These are phyloP conservation scores for Calypte anna DNA, from an alignment of 2,113 vertebrate genomes.

Conservation along the genomic window DNA sequence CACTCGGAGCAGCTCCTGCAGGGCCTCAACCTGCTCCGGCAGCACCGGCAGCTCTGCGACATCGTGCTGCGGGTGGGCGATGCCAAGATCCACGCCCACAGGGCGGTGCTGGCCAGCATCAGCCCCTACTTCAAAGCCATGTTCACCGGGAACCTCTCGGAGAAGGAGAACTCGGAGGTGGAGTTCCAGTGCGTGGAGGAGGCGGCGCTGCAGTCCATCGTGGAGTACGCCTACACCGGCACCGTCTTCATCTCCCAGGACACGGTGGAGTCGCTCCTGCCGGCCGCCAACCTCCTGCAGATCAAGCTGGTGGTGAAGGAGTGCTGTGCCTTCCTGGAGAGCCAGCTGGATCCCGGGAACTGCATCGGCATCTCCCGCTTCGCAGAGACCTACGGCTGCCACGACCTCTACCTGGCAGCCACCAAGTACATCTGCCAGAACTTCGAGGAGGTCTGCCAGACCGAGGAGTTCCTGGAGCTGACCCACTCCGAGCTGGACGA, in stretches of 20 bases:
- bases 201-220: conserved; percentile 92
- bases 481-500: conserved; percentile 92
- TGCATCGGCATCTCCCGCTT: conserved; percentile 98
- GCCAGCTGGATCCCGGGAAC: conserved; percentile 94
- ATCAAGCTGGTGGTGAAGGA: conserved; percentile 96
- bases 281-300: conserved; percentile 97
- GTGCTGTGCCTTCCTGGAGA: conserved; percentile 95
- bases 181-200: conserved; percentile 97
- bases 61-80: conserved; percentile 93
- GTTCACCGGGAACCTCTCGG: conserved; percentile 96
- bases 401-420: conserved; percentile 92
- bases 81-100: conserved; percentile 96
- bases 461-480: conserved; percentile 96
- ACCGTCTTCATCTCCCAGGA: conserved; percentile 97
- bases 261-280: conserved; percentile 94
- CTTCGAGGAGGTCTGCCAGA: conserved; percentile 96
- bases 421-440: conserved; percentile 95
- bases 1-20: conserved; percentile 98
- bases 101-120: conserved; percentile 96
- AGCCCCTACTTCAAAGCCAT: conserved; percentile 99
- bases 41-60: conserved; percentile 96
- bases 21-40: conserved; percentile 94
- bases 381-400: conserved; percentile 96
- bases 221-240: conserved; percentile 97
- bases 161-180: conserved; percentile 96